Evolutionary conservation across 2,888 invertebrate genomes (phyloP), one percentile per base, ranked within the genome.

Genomic region (Syrphus vitripennis): DNA sequence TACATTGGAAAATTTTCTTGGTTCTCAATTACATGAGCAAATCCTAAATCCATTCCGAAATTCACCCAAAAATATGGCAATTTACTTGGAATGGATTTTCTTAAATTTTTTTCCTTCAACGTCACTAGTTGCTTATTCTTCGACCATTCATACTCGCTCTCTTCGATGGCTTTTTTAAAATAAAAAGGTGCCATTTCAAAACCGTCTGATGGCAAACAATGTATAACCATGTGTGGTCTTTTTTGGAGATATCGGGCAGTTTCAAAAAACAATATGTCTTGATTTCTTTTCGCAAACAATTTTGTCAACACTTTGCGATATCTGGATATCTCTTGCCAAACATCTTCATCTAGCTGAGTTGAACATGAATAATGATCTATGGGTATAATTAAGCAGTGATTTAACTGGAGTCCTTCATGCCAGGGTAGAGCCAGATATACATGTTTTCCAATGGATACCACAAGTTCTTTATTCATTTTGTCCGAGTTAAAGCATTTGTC

Each of bases 1-100:
- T 96, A 96, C 69, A 91, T 93, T 0, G 98, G 97, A 92, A 99
- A 99, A 45, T 95, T 91, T 75, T 95, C 94, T 90, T 97, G 97
- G 92, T 99, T 97, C 93, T 99, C 99, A 89, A 99, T 98, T 0
- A 99, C 97, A 93, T 99, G 99, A 59, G 98, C 99, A 93, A 96
- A 99, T 1, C 99, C 99, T 69, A 96, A 95, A 53, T 96, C 95
- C 93, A 96, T 95, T 19, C 97, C 98, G 93, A 99, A 99, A 92
- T 97, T 96, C 0, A 99, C 96, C 93, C 96, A 95, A 92, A 99
- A 98, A 92, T 99, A 99, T 0, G 99, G 97, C 87, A 99, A 94
- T 0, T 98, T 98, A 92, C 97, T 98, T 0, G 99, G 99, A 83
- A 99, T 93, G 14, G 96, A 95, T 90, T 94, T 95, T 50, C 97